These are phyloP conservation scores for Talpa occidentalis DNA, from an alignment of 2,113 vertebrate species.

Conservation along the genomic window DNA sequence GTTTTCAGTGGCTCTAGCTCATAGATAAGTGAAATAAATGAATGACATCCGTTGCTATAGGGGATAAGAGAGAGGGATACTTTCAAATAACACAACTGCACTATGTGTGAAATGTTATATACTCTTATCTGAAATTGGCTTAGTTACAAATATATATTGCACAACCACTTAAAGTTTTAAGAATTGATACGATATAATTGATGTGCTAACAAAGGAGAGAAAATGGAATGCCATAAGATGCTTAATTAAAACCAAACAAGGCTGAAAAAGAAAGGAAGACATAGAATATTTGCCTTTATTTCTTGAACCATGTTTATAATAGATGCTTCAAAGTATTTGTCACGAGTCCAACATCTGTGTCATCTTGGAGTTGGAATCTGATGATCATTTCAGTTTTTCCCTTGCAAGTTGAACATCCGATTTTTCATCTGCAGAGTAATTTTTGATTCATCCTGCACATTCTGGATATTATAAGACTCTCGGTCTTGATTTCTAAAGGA, in stretches of 20 bases:
- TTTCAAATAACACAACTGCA: not conserved
- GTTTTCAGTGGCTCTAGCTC: not conserved
- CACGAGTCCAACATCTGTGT: conserved; percentile 48
- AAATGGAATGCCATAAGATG: conserved; percentile 20
- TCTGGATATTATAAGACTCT: not conserved
- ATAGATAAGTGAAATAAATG: not conserved
- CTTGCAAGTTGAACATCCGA: not conserved
- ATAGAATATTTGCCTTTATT: conserved; percentile 34
- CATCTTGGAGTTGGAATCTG: conserved; percentile 30
- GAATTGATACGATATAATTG: not conserved
- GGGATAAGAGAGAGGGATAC: not conserved
- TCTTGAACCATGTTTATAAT: conserved; percentile 17
- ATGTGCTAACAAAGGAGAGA: not conserved
- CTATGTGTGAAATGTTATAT: not conserved
- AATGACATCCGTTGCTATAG: not conserved
- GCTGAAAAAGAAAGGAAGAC: not conserved
- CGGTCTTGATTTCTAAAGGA: not conserved
- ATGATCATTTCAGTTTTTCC: conserved; percentile 10
- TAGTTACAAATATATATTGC: not conserved
- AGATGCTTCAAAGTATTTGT: conserved; percentile 23
- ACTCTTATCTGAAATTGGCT: not conserved
- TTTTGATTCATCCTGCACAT: not conserved
- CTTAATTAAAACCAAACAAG: conserved; percentile 39
- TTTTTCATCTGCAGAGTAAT: conserved; percentile 20
- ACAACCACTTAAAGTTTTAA: not conserved